Percentiles rank a stretch among this genome's conserved stretches.
Conservation (phyloP, 1,140 invertebrate species). For the Halesus radiatus region DNA sequence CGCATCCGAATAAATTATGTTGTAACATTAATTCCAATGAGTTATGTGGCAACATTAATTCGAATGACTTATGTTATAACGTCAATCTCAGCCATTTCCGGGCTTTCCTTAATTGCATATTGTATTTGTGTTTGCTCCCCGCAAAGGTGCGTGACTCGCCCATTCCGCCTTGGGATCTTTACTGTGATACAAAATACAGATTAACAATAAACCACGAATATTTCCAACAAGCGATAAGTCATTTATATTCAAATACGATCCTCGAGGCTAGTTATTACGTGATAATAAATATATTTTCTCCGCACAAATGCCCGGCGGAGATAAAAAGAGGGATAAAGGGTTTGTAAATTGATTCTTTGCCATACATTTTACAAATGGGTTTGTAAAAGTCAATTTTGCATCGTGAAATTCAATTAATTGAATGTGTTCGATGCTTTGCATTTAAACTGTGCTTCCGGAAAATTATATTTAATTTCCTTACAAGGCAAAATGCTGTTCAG, state of each 20-base stretch:
- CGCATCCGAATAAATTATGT: constrained; percentile 1
- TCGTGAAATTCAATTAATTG: too few species aligned
- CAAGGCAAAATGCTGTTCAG: too few species aligned
- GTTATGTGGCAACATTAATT: constrained; percentile 39
- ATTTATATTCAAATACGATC: constrained; percentile 21
- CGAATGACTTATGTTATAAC: constrained; percentile 51
- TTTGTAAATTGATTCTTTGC: background rate
- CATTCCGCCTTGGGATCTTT: constrained; percentile 31
- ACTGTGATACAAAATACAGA: constrained; percentile 22
- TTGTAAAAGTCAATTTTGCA: too few species aligned
- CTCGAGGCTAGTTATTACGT: constrained; percentile 7
- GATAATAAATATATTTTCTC: constrained; percentile 29
- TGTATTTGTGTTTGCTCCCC: constrained; percentile 53
- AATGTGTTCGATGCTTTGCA: too few species aligned
- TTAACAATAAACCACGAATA: constrained; percentile 30
- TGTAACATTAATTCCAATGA: background rate
- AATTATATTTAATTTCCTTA: too few species aligned
- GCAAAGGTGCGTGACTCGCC: constrained; percentile 55
- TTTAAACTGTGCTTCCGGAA: too few species aligned
- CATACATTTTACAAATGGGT: background rate
- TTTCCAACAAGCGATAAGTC: constrained; percentile 10
- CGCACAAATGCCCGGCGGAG: background rate
- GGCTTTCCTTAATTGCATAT: constrained; percentile 56
- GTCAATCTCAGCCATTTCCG: constrained; percentile 52
- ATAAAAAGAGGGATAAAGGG: background rate